Percentiles rank a stretch among this genome's conserved stretches.
Evolutionary conservation across 30 jellyfish, hydroid and myxozoan species (phyloP).

Genomic region (Chrysaora quinquecirrha): DNA sequence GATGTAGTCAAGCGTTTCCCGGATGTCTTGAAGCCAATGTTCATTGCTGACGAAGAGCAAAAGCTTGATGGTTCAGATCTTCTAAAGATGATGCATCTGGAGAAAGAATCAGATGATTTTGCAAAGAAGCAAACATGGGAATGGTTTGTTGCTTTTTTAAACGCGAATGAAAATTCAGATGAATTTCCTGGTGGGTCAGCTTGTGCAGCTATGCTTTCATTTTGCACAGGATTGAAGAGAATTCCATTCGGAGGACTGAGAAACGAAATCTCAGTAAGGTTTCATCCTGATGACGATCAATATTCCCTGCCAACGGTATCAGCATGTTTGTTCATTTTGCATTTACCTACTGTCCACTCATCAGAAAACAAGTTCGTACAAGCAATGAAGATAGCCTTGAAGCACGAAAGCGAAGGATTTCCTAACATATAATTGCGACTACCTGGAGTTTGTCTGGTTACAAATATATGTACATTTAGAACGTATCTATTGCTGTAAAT

Average conservation of each 20-base stretch:
- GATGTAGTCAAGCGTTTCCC: background rate
- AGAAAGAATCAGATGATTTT: background rate
- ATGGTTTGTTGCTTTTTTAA: background rate
- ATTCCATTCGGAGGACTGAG: conserved; percentile 8
- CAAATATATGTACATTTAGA: background rate
- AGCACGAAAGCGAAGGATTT: conserved; percentile 13
- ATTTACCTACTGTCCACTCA: conserved; percentile 17
- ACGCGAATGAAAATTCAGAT: background rate
- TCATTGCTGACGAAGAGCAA: background rate
- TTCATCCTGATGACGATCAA: conserved; percentile 13
- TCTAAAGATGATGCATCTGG: background rate
- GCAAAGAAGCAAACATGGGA: background rate
- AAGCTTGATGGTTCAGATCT: background rate
- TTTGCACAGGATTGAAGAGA: conserved; percentile 1
- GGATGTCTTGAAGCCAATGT: background rate
- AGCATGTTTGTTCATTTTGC: conserved; percentile 6
- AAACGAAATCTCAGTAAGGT: background rate
- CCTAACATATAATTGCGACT: conserved; percentile 16
- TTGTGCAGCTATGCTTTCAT: conserved; percentile 8
- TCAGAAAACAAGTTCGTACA: conserved; percentile 1
- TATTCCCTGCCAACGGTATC: conserved; percentile 2
- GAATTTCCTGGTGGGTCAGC: conserved; percentile 18
- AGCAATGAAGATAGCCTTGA: conserved; percentile 18
- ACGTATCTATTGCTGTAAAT: background rate
- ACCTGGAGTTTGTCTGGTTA: conserved; percentile 4